phyloP scores from a whole-genome alignment of 1,140 invertebrate genomes.

The Caenorhabditis remanei region DNA sequence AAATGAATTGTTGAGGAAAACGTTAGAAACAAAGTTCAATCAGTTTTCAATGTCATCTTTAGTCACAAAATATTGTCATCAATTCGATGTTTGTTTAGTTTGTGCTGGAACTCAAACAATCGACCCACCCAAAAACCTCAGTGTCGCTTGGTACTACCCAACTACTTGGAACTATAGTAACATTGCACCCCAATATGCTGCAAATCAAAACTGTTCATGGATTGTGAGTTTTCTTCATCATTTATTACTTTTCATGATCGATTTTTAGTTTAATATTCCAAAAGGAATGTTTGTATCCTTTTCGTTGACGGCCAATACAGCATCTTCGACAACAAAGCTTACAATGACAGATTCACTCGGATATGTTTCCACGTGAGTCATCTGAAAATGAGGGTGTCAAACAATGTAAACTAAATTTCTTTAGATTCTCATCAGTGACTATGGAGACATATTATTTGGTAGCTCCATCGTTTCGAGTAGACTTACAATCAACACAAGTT shows the following conservation, averaged over 20 bases:
- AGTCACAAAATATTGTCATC: no score
- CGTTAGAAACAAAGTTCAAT: no score
- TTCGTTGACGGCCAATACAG: neutral
- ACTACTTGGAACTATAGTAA: neutral
- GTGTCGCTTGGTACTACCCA: neutral
- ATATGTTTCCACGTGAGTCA: neutral
- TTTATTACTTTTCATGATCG: no score
- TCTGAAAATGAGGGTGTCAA: neutral
- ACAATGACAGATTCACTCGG: neutral
- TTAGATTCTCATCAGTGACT: neutral
- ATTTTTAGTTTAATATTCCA: constrained; percentile 3
- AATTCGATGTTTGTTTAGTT: neutral
- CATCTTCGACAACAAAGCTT: neutral
- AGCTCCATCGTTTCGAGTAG: neutral
- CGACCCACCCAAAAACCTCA: neutral
- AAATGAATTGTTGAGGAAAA: no score
- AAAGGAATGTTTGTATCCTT: neutral
- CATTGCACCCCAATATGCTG: neutral
- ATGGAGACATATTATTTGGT: neutral
- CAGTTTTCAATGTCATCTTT: no score
- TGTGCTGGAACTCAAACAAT: constrained; percentile 11
- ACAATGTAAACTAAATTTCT: neutral
- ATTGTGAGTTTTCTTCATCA: neutral
- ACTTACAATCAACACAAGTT: neutral
- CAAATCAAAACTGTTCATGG: neutral